phyloP scores from a whole-genome alignment of 1,140 invertebrate species.

The Drosophila neocordata region DNA sequence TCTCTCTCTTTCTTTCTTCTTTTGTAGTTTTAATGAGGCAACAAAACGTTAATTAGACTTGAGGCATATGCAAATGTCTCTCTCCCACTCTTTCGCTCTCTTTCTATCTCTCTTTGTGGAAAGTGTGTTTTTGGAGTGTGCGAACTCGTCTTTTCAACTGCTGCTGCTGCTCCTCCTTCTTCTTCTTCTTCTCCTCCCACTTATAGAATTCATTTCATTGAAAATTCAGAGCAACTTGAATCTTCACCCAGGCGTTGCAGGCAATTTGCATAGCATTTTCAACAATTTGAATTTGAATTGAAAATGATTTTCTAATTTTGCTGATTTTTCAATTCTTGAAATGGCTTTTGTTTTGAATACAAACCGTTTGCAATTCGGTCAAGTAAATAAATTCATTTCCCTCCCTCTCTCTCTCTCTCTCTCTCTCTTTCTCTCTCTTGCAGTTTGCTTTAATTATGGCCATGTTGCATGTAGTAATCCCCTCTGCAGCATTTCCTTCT shows the following conservation, averaged over 20 bases:
- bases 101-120: conserved; percentile 25
- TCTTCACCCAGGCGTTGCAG: conserved; percentile 45
- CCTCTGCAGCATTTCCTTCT: background rate
- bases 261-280: conserved; percentile 44
- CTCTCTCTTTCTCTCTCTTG: background rate
- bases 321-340: conserved; percentile 11
- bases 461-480: background rate
- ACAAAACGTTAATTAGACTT: conserved; percentile 55
- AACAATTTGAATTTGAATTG: conserved; percentile 24
- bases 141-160: conserved; percentile 35
- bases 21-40: conserved; percentile 53
- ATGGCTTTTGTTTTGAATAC: conserved; percentile 30
- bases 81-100: background rate
- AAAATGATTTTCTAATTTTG: conserved; percentile 35
- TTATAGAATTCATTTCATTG: background rate
- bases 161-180: conserved; percentile 24
- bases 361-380: conserved; percentile 47
- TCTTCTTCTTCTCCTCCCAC: conserved; percentile 12
- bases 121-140: conserved; percentile 75
- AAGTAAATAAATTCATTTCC: conserved; percentile 50
- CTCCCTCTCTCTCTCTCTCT: conserved; percentile 1
- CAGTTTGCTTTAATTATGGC: conserved; percentile 31
- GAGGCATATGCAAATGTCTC: conserved; percentile 65
- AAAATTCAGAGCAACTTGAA: conserved; percentile 32
- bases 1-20: background rate